Percentiles rank a stretch among this genome's conserved stretches.
Evolutionary conservation across 2,888 invertebrate species (phyloP).

Genomic region (Polylopha cassiicola): DNA sequence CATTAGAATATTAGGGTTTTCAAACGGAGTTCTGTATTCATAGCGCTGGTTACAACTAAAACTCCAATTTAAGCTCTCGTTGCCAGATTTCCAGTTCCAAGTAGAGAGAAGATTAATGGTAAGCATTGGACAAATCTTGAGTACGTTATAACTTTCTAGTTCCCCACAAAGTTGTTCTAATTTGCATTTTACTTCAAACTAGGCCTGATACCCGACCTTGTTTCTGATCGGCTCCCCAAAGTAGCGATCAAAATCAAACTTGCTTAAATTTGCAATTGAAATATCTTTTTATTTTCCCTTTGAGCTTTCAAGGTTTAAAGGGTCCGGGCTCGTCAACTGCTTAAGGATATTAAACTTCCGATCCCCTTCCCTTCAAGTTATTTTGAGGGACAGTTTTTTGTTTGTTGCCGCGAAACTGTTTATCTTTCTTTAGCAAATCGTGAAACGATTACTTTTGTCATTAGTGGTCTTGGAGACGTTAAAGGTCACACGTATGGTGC

Average conservation of each 20-base stretch:
- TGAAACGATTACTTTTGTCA: constrained; percentile 13
- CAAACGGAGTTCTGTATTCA: too few relatives aligned
- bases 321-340: constrained; percentile 46
- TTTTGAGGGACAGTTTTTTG: constrained; percentile 29
- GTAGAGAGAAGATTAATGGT: constrained; percentile 10
- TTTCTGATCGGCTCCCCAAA: constrained; percentile 42
- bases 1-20: too few relatives aligned
- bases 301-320: constrained; percentile 51
- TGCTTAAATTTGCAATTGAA: constrained; percentile 55
- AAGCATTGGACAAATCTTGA: constrained; percentile 9
- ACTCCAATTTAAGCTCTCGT: constrained; percentile 1
- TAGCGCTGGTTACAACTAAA: neutral
- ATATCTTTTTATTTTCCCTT: constrained; percentile 63
- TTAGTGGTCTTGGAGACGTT: too few relatives aligned
- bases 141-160: constrained; percentile 22
- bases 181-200: constrained; percentile 40
- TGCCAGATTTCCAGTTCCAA: constrained; percentile 1
- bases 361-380: constrained; percentile 33
- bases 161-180: constrained; percentile 23
- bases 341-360: constrained; percentile 52
- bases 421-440: constrained; percentile 19
- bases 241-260: constrained; percentile 59
- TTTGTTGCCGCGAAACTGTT: constrained; percentile 20
- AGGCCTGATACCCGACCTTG: constrained; percentile 35
- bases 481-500: too few relatives aligned